A percentile compares a stretch with the other conserved stretches of the same genome.
Conservation (phyloP, 1,140 invertebrate genomes). For the Drosophila leontia region DNA sequence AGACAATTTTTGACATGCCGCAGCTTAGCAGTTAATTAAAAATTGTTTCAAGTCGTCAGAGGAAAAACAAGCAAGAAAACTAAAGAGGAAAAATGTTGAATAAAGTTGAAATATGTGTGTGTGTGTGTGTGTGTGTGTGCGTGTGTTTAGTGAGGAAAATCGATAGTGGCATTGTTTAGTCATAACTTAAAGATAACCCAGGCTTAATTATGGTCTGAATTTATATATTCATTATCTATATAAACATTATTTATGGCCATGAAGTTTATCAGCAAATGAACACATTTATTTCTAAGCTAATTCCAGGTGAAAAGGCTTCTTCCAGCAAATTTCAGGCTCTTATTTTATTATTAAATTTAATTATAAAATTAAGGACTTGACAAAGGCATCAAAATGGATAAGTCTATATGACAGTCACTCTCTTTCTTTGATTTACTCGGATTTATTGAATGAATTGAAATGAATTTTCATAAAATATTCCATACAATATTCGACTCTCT, state of each 20-base stretch:
- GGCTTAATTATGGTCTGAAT: background rate
- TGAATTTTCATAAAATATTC: conserved; percentile 16
- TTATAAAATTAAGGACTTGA: background rate
- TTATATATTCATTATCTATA: conserved; percentile 3
- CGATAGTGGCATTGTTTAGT: background rate
- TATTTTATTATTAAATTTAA: background rate
- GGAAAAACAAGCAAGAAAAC: background rate
- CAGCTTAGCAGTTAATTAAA: conserved; percentile 44
- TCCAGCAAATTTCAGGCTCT: background rate
- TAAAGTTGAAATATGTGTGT: too few species aligned
- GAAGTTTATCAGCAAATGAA: background rate
- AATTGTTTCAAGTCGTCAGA: conserved; percentile 24
- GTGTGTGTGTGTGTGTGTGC: too few species aligned
- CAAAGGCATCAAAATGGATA: background rate
- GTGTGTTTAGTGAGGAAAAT: too few species aligned
- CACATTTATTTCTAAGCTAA: background rate
- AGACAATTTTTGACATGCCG: conserved; percentile 28
- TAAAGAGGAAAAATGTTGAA: too few species aligned
- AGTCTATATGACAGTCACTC: background rate
- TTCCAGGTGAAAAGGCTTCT: background rate
- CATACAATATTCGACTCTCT: background rate
- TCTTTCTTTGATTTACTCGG: background rate
- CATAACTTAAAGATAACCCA: background rate
- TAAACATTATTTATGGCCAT: background rate
- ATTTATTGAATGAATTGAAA: conserved; percentile 1